These are phyloP conservation scores for Leptarthrus brevirostris DNA, from an alignment of 2,888 invertebrate genomes.

Conservation along the genomic window DNA sequence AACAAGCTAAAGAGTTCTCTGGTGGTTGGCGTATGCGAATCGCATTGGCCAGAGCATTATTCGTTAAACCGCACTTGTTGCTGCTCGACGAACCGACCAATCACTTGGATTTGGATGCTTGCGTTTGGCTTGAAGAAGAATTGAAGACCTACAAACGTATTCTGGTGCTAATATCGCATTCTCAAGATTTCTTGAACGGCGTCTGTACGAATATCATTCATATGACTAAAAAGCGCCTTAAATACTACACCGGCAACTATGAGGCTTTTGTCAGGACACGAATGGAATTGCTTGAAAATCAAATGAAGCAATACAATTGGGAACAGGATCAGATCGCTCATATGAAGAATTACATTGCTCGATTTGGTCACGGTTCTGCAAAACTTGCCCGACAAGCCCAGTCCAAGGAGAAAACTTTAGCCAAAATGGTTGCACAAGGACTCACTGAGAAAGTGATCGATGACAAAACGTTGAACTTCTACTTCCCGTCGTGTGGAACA, in stretches of 20 bases:
- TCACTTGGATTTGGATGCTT: constrained; percentile 98
- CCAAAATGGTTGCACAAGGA: constrained; percentile 99
- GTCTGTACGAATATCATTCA: constrained; percentile 97
- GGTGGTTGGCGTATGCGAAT: constrained; percentile 99
- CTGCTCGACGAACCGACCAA: constrained; percentile 99
- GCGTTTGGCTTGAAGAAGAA: constrained; percentile 99
- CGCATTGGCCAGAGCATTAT: constrained; percentile 94
- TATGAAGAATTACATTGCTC: constrained; percentile 99
- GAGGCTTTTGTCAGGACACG: constrained; percentile 95
- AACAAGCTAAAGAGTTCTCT: constrained; percentile 88
- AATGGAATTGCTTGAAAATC: constrained; percentile 95
- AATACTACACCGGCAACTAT: constrained; percentile 97
- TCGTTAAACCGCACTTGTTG: constrained; percentile 96
- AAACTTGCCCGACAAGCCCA: constrained; percentile 99
- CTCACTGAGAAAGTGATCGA: constrained; percentile 93
- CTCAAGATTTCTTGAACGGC: constrained; percentile 98
- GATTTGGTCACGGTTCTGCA: constrained; percentile 99
- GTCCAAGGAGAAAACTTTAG: constrained; percentile 98
- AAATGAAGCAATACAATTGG: constrained; percentile 99
- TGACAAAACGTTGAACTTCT: constrained; percentile 94
- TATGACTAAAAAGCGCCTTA: constrained; percentile 90
- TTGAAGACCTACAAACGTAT: constrained; percentile 96
- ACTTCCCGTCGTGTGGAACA: constrained; percentile 94
- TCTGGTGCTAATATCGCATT: constrained; percentile 97
- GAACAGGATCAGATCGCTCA: constrained; percentile 99